phyloP scores from a whole-genome alignment of 2,113 vertebrate genomes.

The Tetrax tetrax region DNA sequence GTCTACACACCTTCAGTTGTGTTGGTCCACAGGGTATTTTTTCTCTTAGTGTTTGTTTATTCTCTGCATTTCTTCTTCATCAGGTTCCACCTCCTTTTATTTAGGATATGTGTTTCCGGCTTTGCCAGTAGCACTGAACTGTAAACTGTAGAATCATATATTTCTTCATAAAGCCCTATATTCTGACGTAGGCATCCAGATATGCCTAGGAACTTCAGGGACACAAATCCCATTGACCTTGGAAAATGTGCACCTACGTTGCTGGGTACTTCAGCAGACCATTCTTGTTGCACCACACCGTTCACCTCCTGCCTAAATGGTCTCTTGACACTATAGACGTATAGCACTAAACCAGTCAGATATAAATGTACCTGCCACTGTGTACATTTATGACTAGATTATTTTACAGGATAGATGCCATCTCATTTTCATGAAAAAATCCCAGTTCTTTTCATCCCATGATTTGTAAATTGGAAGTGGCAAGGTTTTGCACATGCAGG shows the following conservation, averaged over 20 bases:
- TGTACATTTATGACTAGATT: not conserved
- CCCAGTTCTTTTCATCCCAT: not conserved
- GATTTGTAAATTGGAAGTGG: not conserved
- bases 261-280: not conserved
- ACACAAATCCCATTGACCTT: not conserved
- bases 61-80: not conserved
- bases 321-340: not conserved
- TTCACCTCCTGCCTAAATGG: not conserved
- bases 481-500: not conserved
- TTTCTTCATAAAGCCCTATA: not conserved
- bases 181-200: not conserved
- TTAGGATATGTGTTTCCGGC: not conserved
- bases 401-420: not conserved
- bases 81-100: not conserved
- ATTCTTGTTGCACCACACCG: rapidly evolving
- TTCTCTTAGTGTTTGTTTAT: not conserved
- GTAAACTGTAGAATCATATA: not conserved
- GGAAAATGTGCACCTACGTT: not conserved
- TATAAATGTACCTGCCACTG: not conserved
- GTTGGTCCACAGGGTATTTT: not conserved
- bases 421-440: not conserved
- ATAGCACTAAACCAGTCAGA: not conserved
- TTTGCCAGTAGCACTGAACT: not conserved
- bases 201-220: not conserved
- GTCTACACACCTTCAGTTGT: not conserved